A percentile compares a stretch with the other conserved stretches of the same genome.
Conservation (phyloP, 2,888 invertebrate genomes). For the Fissipunctia ypsillon region DNA sequence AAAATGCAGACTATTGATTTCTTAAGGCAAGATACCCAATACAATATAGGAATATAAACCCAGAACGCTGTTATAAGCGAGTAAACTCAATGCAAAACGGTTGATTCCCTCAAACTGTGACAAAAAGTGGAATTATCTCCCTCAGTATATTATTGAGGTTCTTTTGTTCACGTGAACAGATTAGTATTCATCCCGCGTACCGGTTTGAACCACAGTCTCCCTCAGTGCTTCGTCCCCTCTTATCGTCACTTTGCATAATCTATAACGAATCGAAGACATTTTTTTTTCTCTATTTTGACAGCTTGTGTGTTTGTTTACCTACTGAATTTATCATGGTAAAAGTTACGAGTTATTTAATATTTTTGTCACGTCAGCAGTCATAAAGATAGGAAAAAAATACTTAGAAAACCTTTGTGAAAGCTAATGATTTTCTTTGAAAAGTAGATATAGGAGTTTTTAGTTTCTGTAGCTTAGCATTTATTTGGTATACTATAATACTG, state of each 20-base stretch:
- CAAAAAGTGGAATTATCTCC: constrained; percentile 11
- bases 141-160: constrained; percentile 8
- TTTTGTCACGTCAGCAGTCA: not conserved
- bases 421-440: not conserved
- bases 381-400: not conserved
- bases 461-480: too few species aligned
- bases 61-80: not conserved
- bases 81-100: constrained; percentile 17
- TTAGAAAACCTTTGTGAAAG: not conserved
- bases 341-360: not conserved
- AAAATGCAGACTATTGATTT: not conserved
- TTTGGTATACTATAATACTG: too few species aligned
- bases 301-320: not conserved
- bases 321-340: not conserved
- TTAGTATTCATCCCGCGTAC: constrained; percentile 56
- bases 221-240: constrained; percentile 26
- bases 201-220: constrained; percentile 20
- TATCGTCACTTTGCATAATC: constrained; percentile 49
- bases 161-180: constrained; percentile 33
- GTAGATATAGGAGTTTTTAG: not conserved
- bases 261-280: not conserved
- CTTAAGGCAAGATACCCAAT: not conserved
- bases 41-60: not conserved
- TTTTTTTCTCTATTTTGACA: not conserved
- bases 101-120: constrained; percentile 10